phyloP scores from a whole-genome alignment of 2,113 vertebrate genomes.

The Peromyscus californicus region DNA sequence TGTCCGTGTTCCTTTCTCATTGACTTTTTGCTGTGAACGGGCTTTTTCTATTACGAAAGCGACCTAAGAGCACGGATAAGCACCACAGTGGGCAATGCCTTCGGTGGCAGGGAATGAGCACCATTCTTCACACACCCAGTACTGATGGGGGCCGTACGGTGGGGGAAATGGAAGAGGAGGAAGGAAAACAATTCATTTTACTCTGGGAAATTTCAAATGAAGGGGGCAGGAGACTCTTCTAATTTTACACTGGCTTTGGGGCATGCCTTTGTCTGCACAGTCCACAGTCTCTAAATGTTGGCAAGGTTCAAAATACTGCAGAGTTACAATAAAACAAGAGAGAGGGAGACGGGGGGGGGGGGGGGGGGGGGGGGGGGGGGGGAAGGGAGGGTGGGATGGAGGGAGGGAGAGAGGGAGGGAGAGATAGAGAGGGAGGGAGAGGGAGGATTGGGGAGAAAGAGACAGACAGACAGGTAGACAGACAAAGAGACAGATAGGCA shows the following conservation, averaged over 20 bases:
- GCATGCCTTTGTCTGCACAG: not conserved
- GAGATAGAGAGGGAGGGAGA: not conserved
- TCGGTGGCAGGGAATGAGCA: slow-evolving; percentile 10
- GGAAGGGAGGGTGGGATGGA: not conserved
- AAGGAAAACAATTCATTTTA: slow-evolving; percentile 42
- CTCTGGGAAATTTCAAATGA: slow-evolving; percentile 32
- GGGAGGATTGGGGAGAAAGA: not conserved
- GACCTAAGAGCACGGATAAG: slow-evolving; percentile 46
- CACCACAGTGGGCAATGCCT: not conserved
- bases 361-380: not conserved
- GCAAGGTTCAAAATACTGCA: slow-evolving; percentile 19
- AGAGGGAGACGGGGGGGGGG: not conserved
- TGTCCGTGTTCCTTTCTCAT: not conserved
- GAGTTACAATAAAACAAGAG: not conserved
- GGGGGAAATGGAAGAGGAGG: not conserved
- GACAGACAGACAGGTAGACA: not conserved
- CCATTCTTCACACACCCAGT: slow-evolving; percentile 22
- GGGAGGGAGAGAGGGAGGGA: not conserved
- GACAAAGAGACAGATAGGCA: not conserved
- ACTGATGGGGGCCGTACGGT: not conserved
- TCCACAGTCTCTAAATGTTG: slow-evolving; percentile 1
- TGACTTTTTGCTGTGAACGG: not conserved
- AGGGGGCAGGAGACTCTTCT: not conserved
- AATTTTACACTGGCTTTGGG: not conserved
- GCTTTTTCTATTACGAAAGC: not conserved